Conservation (phyloP, 2,888 invertebrate genomes). For the Synanthedon myopaeformis region DNA sequence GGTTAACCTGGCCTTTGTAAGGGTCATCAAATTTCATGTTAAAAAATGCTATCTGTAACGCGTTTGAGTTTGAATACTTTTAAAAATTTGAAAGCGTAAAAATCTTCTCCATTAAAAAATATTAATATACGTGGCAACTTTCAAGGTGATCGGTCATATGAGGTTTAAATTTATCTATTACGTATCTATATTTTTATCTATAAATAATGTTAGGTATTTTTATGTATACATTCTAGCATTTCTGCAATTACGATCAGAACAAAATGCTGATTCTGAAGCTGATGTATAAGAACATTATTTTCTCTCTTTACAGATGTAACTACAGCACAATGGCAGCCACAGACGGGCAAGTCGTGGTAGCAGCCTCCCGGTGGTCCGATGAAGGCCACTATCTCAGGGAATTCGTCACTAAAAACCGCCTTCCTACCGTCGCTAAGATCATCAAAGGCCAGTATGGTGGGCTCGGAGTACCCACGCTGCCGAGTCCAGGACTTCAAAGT, state of each 20-base stretch:
- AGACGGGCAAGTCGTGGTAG: conserved; percentile 90
- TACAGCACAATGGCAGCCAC: conserved; percentile 82
- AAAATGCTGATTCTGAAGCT: background rate
- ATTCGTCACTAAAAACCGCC: conserved; percentile 78
- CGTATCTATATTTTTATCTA: background rate
- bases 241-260: background rate
- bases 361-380: conserved; percentile 82
- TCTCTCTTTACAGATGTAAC: conserved; percentile 65
- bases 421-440: conserved; percentile 90
- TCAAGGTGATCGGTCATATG: too few relatives aligned
- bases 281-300: background rate
- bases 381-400: conserved; percentile 80
- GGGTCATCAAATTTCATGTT: too few relatives aligned
- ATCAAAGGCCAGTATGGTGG: conserved; percentile 94
- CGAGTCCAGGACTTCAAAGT: conserved; percentile 87
- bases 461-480: conserved; percentile 88
- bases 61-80: too few relatives aligned
- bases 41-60: too few relatives aligned
- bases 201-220: background rate
- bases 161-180: too few relatives aligned
- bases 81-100: too few relatives aligned
- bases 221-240: background rate
- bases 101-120: too few relatives aligned
- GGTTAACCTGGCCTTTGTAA: background rate
- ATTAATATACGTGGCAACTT: too few relatives aligned